Conservation (phyloP, 2,797 vertebrate genomes). For the Poecilia wingei region DNA sequence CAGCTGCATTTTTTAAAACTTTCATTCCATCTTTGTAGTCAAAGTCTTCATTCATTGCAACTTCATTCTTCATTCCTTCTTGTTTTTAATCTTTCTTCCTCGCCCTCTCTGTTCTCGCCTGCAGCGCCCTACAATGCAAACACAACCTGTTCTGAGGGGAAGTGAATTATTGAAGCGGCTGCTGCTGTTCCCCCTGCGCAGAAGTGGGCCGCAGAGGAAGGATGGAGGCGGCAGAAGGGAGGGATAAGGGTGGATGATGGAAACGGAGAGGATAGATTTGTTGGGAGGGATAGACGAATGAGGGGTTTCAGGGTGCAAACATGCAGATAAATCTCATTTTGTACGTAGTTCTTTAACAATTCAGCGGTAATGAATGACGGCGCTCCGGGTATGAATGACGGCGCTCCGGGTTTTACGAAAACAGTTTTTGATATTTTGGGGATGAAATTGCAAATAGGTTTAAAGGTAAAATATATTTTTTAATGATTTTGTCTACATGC, state of each 20-base stretch:
- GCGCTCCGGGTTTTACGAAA: not conserved
- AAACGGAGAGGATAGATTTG: conserved; percentile 60
- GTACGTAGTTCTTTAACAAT: conserved; percentile 7
- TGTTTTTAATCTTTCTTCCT: conserved; percentile 74
- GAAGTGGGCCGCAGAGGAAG: conserved; percentile 70
- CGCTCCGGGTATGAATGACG: not conserved
- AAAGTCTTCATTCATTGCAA: conserved; percentile 67
- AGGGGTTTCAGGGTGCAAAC: conserved; percentile 33
- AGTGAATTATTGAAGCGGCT: conserved; percentile 80
- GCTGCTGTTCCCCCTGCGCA: conserved; percentile 69
- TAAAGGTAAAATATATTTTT: not conserved
- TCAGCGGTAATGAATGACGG: not conserved
- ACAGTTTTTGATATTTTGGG: not conserved
- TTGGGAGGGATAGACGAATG: conserved; percentile 24
- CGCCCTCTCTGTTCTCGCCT: conserved; percentile 70
- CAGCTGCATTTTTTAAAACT: conserved; percentile 22
- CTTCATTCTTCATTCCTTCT: conserved; percentile 69
- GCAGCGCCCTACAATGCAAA: conserved; percentile 79
- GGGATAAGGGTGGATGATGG: conserved; percentile 47
- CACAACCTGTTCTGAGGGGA: conserved; percentile 79
- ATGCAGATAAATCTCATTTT: conserved; percentile 39
- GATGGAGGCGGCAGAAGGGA: conserved; percentile 51
- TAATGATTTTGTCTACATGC: not conserved
- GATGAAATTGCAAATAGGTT: not conserved
- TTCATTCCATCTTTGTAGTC: conserved; percentile 49